Percentiles rank a stretch among this genome's conserved stretches.
phyloP scores from a whole-genome alignment of 2,888 invertebrate species.

The Caenorhabditis sp. region DNA sequence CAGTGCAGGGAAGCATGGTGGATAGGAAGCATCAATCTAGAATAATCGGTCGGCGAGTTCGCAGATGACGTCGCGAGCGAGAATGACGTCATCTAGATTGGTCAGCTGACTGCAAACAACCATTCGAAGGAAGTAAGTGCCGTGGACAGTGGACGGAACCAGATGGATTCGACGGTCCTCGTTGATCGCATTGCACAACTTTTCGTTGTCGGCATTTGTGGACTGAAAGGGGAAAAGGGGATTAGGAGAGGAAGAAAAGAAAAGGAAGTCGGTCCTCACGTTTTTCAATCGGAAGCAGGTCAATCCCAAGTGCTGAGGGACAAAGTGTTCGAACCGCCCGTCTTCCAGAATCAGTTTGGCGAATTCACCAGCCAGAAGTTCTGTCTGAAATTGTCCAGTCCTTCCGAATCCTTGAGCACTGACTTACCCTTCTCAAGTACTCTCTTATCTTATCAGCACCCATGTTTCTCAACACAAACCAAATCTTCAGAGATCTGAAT shows the following conservation, averaged over 20 bases:
- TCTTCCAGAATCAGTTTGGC: constrained; percentile 88
- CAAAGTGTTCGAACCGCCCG: constrained; percentile 90
- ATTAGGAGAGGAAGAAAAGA: too few species aligned
- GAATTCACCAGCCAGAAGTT: constrained; percentile 89
- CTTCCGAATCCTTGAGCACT: neutral
- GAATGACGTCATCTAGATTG: constrained; percentile 83
- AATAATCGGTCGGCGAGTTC: constrained; percentile 48
- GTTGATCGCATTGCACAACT: constrained; percentile 84
- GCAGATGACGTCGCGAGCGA: constrained; percentile 83
- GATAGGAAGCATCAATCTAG: constrained; percentile 10
- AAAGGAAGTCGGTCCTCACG: constrained; percentile 84
- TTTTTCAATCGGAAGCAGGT: constrained; percentile 92
- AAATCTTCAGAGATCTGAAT: constrained; percentile 95
- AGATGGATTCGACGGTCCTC: constrained; percentile 85
- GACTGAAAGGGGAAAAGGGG: constrained; percentile 76
- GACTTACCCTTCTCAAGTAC: constrained; percentile 89
- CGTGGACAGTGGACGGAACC: constrained; percentile 84
- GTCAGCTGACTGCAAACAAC: constrained; percentile 84
- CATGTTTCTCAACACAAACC: constrained; percentile 96
- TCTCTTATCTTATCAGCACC: constrained; percentile 94
- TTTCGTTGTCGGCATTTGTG: constrained; percentile 83
- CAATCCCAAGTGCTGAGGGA: constrained; percentile 93
- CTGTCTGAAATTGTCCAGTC: constrained; percentile 83
- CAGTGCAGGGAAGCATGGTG: neutral
- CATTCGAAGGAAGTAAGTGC: constrained; percentile 84